These are phyloP conservation scores for Allygus modestus DNA, from an alignment of 2,888 invertebrate species.

Conservation along the genomic window DNA sequence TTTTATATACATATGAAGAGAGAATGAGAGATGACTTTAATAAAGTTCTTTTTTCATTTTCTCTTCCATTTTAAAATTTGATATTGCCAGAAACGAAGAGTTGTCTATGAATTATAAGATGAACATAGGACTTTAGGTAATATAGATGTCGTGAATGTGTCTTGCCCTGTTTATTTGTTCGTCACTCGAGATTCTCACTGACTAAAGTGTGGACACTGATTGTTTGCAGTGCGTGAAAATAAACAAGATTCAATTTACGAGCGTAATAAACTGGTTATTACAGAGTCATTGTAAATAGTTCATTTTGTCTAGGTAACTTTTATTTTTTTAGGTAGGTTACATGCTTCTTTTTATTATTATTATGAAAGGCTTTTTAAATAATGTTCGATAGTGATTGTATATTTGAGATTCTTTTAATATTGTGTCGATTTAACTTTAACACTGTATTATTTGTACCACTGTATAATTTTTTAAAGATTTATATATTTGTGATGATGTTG, in stretches of 20 bases:
- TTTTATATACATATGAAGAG: not conserved
- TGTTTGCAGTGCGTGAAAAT: slow-evolving; percentile 48
- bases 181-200: slow-evolving; percentile 47
- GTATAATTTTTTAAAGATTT: slow-evolving; percentile 48
- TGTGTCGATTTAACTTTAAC: slow-evolving; percentile 12
- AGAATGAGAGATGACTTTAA: slow-evolving; percentile 21
- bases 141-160: slow-evolving; percentile 59
- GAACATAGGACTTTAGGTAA: slow-evolving; percentile 53
- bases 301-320: slow-evolving; percentile 57
- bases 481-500: slow-evolving; percentile 35
- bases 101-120: slow-evolving; percentile 11
- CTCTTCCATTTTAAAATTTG: not conserved
- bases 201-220: slow-evolving; percentile 46
- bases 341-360: slow-evolving; percentile 55
- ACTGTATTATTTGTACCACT: slow-evolving; percentile 42
- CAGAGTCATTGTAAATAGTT: slow-evolving; percentile 52
- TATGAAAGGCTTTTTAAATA: slow-evolving; percentile 55
- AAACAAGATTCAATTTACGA: slow-evolving; percentile 44
- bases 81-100: slow-evolving; percentile 53
- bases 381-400: slow-evolving; percentile 57
- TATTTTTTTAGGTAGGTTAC: slow-evolving; percentile 52
- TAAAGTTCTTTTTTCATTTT: slow-evolving; percentile 46
- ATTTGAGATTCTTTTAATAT: slow-evolving; percentile 42
- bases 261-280: slow-evolving; percentile 37
- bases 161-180: slow-evolving; percentile 58